Evolutionary conservation across 2,888 invertebrate species (phyloP), one percentile per base, ranked within the genome.

Genomic region (Lycophotia porphyrea): DNA sequence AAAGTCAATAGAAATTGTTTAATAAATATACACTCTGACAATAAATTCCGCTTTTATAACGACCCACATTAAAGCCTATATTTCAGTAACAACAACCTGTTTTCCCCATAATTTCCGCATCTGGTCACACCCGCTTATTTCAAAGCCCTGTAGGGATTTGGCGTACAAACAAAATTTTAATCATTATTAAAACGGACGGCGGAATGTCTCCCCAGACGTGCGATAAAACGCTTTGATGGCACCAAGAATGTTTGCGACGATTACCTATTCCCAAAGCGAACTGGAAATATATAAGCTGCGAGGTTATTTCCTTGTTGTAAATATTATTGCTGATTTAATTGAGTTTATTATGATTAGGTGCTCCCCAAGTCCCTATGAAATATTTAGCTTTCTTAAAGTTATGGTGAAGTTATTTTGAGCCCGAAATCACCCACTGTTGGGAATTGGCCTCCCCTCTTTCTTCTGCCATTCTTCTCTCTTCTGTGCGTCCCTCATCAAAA

Each of bases 141-240:
- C 66, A 74, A 74, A 76, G 84, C 88, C 81, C 85, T 64, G 34
- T 72, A 78, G 73, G 84, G 80, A 82, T 80, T 82, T 74, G 58
- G 80, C 74, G 69, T 80, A 81, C 78, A 85, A 88, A 88, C 82
- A 87, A 88, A 87, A 81, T 87, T 87, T 88, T 88, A 87, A 88
- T 87, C 86, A 86, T 87, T 88, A 87, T 87, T 87, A 88, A 88
- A 88, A 84, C 78, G 78, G 80, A 87, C 81, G 82, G 64, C 55
- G 71, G 69, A 80, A 85, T 86, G 77, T 76, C 80, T 84, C 81
- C 85, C 83, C 74, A 70, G 86, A 84, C 83, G 85, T 78, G 77
- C 85, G 85, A 87, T 87, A 87, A 87, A 84, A 87, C 85, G 87
- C 74, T 88, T 87, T 88, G 87, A 88, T 82, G 81, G 80, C 78